Evolutionary conservation across 2,888 invertebrate species (phyloP), one percentile per base, ranked within the genome.

Genomic region (Phrixothrix hirtus): DNA sequence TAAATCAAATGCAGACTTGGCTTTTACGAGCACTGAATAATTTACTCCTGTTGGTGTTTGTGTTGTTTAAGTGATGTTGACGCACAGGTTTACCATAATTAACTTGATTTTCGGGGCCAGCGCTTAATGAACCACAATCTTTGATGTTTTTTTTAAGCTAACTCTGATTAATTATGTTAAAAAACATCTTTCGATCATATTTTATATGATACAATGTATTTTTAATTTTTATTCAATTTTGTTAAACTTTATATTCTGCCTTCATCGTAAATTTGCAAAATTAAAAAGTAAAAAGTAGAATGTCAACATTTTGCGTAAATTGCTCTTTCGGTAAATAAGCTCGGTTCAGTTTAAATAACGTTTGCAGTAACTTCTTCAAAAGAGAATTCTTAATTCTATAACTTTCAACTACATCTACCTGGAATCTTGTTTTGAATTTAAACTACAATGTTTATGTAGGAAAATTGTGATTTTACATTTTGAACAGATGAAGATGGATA

Each of bases 311-410:
- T 43, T 50, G 27, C 51, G 51, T 29, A 44, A 41, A 32, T 14
- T 21, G n/a, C 29, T 41, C 51, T 9, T 32, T 10, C 17, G 13
- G 51, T 45, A 51, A 51, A 45, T 30, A 45, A 14, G 39, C 10
- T 29, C 17, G 21, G 26, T 26, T 30, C 34, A 45, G 35, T 45
- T 38, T 43, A 44, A 43, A 50, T 44, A 43, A 38, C 32, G 25
- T 45, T 51, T 51, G 44, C 51, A 39, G 37, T 44, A 38, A 51
- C 51, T 45, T 45, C 39, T 51, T 41, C 51, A 44, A 45, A 41
- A 50, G 39, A 35, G 42, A 42, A 42, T 46, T 47, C 41, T 46
- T 52, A 41, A 52, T 52, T 52, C 46, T 46, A 39, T 51, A 51
- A 51, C 51, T 44, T 32, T 45, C 45, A 39, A 42, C 32, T 13